These are phyloP conservation scores for Perodicticus potto DNA, from an alignment of 2,797 vertebrate genomes.

Conservation along the genomic window DNA sequence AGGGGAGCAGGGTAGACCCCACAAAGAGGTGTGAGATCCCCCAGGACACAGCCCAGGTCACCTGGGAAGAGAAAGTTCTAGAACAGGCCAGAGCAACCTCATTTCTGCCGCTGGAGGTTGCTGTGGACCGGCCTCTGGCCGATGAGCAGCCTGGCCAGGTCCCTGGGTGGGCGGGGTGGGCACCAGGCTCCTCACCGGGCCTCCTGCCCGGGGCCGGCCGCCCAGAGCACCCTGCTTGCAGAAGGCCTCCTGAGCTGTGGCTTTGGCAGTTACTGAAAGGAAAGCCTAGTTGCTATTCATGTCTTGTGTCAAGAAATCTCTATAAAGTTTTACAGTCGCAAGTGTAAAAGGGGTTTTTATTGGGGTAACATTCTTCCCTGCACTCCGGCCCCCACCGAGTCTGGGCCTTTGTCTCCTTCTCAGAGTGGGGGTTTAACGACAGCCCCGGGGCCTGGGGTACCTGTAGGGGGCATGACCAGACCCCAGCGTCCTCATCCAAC, in stretches of 20 bases:
- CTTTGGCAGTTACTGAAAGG: constrained; percentile 76
- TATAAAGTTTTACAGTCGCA: constrained; percentile 69
- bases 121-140: neutral
- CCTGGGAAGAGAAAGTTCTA: constrained; percentile 21
- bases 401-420: neutral
- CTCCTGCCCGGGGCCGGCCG: neutral
- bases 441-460: neutral
- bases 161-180: fast-evolving
- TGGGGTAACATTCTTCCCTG: neutral
- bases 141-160: neutral
- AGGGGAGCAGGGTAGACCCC: neutral
- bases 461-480: fast-evolving
- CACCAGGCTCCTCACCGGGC: neutral
- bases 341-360: constrained; percentile 68
- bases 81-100: neutral
- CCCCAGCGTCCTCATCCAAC: fast-evolving
- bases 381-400: fast-evolving
- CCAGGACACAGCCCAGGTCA: neutral
- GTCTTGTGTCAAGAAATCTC: constrained; percentile 67
- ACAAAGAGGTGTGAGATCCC: neutral
- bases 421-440: fast-evolving
- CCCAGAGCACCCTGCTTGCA: neutral
- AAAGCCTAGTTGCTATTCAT: constrained; percentile 56
- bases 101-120: neutral
- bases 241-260: neutral